Evolutionary conservation across 1,140 invertebrate genomes (phyloP), one percentile per base, ranked within the genome.

Genomic region (Calosoma granatense): DNA sequence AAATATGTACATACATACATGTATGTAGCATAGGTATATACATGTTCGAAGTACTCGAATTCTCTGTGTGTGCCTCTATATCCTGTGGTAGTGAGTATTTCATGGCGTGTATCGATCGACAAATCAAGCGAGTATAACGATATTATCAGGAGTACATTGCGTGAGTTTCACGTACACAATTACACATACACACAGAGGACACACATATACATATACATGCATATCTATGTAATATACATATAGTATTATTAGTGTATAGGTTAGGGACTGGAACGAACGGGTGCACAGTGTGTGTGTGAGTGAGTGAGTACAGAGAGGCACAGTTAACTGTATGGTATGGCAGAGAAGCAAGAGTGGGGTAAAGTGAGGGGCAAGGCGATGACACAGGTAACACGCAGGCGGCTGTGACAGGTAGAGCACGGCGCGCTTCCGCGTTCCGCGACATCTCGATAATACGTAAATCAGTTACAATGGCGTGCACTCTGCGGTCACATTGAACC

Each of bases 401-500:
- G 41, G 41, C 41, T 47, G 41, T 47, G 41, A 47, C 41, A 47
- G 41, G 41, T 47, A 47, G 41, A 47, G 41, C 41, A 47, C 41
- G 41, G 41, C 4, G 41, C 41, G 6, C 41, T 47, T 47, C 41
- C 41, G 41, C 41, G 41, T 47, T 47, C 41, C 41, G 41, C 41
- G 41, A 47, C 41, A 47, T 47, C 41, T 47, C 41, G 41, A 47
- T 47, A 47, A 47, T 47, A 47, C 41, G 41, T 47, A 47, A 47
- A 47, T 47, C 41, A 47, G 41, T 47, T 47, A 17, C 26, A 14
- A 30, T 30, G 6, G 14, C 4, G 26, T 30, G 14, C 14, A 14
- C 14, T 30, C 26, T 30, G 26, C 26, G 26, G 14, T 30, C 26
- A n/a, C n/a, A n/a, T n/a, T n/a, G n/a, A n/a, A n/a, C n/a, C n/a